These are phyloP conservation scores for Melopsittacus undulatus DNA, from an alignment of 2,797 vertebrate genomes.

Conservation along the genomic window DNA sequence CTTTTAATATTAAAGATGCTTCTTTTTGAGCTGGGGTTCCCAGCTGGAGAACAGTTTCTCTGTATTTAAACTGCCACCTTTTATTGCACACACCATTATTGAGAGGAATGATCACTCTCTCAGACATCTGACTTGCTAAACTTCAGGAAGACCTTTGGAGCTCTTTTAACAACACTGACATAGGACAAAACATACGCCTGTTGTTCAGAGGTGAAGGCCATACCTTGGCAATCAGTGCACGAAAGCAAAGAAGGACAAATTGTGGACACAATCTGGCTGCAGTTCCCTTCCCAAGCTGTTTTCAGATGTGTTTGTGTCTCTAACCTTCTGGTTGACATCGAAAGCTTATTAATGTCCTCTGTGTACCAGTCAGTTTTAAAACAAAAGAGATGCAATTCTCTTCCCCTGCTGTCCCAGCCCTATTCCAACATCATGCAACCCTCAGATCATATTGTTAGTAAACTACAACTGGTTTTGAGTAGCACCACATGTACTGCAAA, in stretches of 20 bases:
- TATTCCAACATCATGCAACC: neutral
- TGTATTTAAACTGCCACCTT: neutral
- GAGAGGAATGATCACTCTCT: neutral
- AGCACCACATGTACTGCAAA: neutral
- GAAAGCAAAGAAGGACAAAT: neutral
- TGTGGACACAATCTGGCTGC: neutral
- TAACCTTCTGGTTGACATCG: neutral
- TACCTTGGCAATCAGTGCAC: neutral
- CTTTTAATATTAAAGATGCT: neutral
- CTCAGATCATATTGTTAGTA: neutral
- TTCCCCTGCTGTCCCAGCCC: neutral
- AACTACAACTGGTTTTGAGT: constrained; percentile 11
- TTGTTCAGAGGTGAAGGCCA: neutral
- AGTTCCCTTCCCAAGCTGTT: neutral
- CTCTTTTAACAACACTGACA: neutral
- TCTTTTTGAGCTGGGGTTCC: neutral
- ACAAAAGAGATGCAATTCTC: neutral
- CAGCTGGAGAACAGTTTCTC: neutral
- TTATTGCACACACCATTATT: neutral
- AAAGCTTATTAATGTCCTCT: neutral
- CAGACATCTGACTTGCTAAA: neutral
- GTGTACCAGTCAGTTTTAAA: neutral
- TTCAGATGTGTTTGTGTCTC: neutral
- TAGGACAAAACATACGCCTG: neutral
- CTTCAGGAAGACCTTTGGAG: neutral